These are phyloP conservation scores for Hepsetus odoe DNA, from an alignment of 2,113 vertebrate species.

Conservation along the genomic window DNA sequence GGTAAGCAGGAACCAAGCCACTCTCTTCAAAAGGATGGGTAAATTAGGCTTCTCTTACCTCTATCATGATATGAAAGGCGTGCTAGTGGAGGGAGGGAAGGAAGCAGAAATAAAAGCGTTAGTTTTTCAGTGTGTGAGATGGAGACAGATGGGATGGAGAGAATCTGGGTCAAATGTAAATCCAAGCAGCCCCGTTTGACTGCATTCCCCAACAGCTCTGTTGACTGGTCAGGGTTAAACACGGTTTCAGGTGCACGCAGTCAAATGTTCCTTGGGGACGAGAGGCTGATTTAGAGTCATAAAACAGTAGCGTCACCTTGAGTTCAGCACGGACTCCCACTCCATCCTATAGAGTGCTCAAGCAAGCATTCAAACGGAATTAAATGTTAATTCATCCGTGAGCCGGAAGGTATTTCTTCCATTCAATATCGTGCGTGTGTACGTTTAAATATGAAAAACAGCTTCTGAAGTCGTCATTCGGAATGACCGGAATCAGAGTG, in stretches of 20 bases:
- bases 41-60: conserved; percentile 86
- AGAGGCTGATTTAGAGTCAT: not conserved
- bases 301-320: not conserved
- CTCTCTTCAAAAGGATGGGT: conserved; percentile 49
- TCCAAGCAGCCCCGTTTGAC: conserved; percentile 21
- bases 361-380: not conserved
- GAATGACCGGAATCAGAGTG: not conserved
- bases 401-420: not conserved
- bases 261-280: not conserved
- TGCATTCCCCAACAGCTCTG: not conserved
- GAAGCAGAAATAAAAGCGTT: conserved; percentile 79
- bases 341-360: not conserved
- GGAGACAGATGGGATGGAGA: conserved; percentile 56
- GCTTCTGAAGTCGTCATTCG: not conserved
- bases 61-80: conserved; percentile 98
- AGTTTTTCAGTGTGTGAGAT: conserved; percentile 75
- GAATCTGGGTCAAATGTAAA: conserved; percentile 43
- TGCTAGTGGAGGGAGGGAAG: conserved; percentile 88
- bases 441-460: not conserved
- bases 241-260: conserved; percentile 16
- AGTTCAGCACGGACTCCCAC: not conserved
- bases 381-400: not conserved
- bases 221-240: conserved; percentile 32
- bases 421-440: not conserved
- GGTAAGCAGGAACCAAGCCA: conserved; percentile 37